Percentiles rank a stretch among this genome's conserved stretches.
These are phyloP conservation scores for Acanthacorydalis orientalis DNA, from an alignment of 2,888 invertebrate genomes.

Conservation along the genomic window DNA sequence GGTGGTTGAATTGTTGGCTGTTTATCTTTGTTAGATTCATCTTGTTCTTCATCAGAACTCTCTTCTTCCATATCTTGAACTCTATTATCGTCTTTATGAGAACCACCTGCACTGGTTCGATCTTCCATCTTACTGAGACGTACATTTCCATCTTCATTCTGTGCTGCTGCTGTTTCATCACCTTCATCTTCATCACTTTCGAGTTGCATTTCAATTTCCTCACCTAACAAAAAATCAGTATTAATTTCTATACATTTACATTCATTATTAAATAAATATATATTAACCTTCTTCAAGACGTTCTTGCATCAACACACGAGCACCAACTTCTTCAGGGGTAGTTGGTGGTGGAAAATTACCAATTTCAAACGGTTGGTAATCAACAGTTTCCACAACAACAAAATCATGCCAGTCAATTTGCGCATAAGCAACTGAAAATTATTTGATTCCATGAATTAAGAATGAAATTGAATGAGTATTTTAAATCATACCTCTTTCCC, in stretches of 20 bases:
- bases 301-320: slow-evolving; percentile 78
- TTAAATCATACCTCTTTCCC: slow-evolving; percentile 51
- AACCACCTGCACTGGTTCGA: slow-evolving; percentile 28
- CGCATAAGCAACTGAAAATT: slow-evolving; percentile 62
- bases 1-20: slow-evolving; percentile 38
- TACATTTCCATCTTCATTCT: slow-evolving; percentile 28
- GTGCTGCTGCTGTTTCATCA: slow-evolving; percentile 13
- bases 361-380: slow-evolving; percentile 91
- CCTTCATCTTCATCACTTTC: slow-evolving; percentile 53
- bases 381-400: slow-evolving; percentile 98
- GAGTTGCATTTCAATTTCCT: slow-evolving; percentile 80
- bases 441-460: slow-evolving; percentile 1
- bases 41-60: slow-evolving; percentile 51
- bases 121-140: slow-evolving; percentile 53
- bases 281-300: slow-evolving; percentile 48
- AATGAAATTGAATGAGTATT: slow-evolving; percentile 7
- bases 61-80: slow-evolving; percentile 91
- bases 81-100: slow-evolving; percentile 32
- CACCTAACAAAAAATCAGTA: slow-evolving; percentile 17
- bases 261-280: too few species aligned
- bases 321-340: slow-evolving; percentile 92
- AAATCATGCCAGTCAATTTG: slow-evolving; percentile 99
- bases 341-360: slow-evolving; percentile 96
- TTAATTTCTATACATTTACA: too few species aligned
- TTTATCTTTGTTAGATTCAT: slow-evolving; percentile 25